Percentiles rank a stretch among this genome's conserved stretches.
Evolutionary conservation across 2,113 vertebrate species (phyloP).

Genomic region (Menura novaehollandiae): DNA sequence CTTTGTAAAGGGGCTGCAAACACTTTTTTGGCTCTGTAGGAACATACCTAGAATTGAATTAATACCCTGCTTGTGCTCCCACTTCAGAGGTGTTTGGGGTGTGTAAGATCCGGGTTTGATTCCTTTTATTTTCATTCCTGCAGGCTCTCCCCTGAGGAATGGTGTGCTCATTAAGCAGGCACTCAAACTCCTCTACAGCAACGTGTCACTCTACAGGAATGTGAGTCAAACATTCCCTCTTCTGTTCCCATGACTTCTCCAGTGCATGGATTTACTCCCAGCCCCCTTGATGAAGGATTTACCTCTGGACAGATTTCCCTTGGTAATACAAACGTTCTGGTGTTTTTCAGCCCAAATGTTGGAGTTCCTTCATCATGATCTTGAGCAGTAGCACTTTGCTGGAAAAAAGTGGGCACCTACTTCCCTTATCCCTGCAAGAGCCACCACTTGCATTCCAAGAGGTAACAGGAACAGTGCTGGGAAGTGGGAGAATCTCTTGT

Average conservation of each 20-base stretch:
- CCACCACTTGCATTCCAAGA: slow-evolving; percentile 10
- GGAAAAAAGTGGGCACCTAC: background rate
- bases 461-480: background rate
- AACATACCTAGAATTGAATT: fast-evolving
- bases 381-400: background rate
- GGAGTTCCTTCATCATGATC: slow-evolving; percentile 43
- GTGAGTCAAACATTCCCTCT: background rate
- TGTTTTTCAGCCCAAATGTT: slow-evolving; percentile 36
- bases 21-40: background rate
- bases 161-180: slow-evolving; percentile 33
- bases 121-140: background rate
- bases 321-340: background rate
- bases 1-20: background rate
- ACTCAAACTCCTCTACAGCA: slow-evolving; percentile 40
- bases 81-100: background rate
- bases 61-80: background rate
- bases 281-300: background rate
- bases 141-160: slow-evolving; percentile 46
- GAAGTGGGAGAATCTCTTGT: background rate
- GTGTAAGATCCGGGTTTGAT: background rate
- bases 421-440: background rate
- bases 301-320: background rate
- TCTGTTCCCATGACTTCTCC: background rate
- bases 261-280: background rate
- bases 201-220: background rate